Evolutionary conservation across 2,797 vertebrate species (phyloP).

Genomic region (Onychomys leucogaster): DNA sequence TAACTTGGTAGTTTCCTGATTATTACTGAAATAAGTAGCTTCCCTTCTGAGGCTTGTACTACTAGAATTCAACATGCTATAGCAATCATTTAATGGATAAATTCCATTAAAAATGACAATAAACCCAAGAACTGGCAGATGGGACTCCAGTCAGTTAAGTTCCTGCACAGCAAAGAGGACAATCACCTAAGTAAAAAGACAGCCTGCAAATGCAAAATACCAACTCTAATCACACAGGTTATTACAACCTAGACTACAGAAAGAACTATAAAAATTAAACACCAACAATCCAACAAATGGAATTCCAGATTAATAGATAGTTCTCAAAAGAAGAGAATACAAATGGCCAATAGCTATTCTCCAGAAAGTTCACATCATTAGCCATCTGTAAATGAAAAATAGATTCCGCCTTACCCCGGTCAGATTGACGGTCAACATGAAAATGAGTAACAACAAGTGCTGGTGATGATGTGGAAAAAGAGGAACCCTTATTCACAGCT

Average conservation of each 20-base stretch:
- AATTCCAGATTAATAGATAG: neutral
- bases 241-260: neutral
- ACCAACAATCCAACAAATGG: neutral
- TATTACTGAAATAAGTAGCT: constrained; percentile 40
- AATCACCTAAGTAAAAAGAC: neutral
- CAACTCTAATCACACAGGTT: neutral
- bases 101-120: neutral
- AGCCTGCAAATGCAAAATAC: neutral
- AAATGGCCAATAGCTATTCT: neutral
- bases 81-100: neutral
- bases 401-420: neutral
- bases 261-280: neutral
- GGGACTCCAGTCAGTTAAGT: neutral
- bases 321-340: neutral
- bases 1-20: constrained; percentile 59
- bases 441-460: neutral
- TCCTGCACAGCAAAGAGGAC: neutral
- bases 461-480: neutral
- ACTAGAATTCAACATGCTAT: constrained; percentile 16
- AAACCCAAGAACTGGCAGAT: neutral
- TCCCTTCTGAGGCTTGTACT: neutral
- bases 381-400: neutral
- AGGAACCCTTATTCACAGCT: neutral
- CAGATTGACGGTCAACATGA: neutral
- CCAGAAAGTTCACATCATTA: neutral